A percentile compares a stretch with the other conserved stretches of the same genome.
phyloP scores from a whole-genome alignment of 2,797 vertebrate genomes.

The Acomys russatus region DNA sequence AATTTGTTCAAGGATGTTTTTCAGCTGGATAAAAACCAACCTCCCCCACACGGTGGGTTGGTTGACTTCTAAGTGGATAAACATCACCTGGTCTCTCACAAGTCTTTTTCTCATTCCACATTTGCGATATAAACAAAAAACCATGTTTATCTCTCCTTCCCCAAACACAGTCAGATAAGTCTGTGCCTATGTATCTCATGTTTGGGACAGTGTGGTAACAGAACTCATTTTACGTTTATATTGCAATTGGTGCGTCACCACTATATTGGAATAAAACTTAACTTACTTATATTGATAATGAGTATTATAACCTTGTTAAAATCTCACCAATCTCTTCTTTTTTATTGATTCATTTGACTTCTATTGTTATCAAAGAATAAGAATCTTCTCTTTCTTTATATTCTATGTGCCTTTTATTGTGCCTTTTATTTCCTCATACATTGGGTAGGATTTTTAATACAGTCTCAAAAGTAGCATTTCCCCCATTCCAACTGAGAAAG shows the following conservation, averaged over 20 bases:
- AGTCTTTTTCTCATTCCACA: no score
- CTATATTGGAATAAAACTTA: neutral
- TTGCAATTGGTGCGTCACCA: neutral
- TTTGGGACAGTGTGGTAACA: neutral
- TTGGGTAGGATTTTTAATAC: neutral
- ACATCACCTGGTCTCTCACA: no score
- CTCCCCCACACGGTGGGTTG: no score
- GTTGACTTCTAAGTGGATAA: no score
- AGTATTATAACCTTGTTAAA: neutral
- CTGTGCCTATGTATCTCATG: neutral
- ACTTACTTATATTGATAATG: neutral
- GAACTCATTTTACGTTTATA: neutral
- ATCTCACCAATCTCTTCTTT: neutral
- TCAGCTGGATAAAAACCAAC: no score
- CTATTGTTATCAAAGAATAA: neutral
- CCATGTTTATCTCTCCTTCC: no score
- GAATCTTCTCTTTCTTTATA: neutral
- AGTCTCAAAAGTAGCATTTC: neutral
- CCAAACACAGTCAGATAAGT: neutral
- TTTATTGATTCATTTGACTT: neutral
- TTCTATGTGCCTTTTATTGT: neutral
- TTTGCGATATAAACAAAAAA: no score
- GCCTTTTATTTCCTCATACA: neutral
- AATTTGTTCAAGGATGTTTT: no score
- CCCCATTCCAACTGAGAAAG: neutral